Base-by-base conservation (phyloP, 2,888 invertebrate species). In the Sycophila texana region DNA sequence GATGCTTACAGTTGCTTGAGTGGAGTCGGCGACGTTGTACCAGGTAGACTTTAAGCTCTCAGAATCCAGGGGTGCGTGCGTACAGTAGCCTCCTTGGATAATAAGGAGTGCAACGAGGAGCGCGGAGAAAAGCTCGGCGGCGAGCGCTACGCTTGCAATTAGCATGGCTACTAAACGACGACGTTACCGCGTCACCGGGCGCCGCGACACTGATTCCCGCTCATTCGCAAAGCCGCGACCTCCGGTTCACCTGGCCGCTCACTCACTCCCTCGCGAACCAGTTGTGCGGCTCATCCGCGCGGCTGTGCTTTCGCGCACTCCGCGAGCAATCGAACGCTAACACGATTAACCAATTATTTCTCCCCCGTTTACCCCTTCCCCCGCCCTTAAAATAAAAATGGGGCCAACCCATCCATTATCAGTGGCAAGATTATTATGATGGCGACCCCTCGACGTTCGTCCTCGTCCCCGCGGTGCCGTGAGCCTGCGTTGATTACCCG, bases 101-200 rank as follows among this genome's bases (percentile, higher is more conserved):
- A 39, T 39, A 1, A 39, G 10, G 10, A 39, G 39, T 10, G 39
- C 39, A 7, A 7, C 39, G 7, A 39, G 10, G 10, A 39, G 10
- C 39, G 39, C 10, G 7, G 18, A 12, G 3, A 12, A 58, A 4
- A 67, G 47, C 67, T 55, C 26, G n/a, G 20, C 16, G 39, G 20
- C 3, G 7, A 26, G 39, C 65, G 22, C 3, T 4, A 49, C 39
- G 39, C 4, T 49, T 14, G 10, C 14, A 39, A 58, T 70, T 57
- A 47, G 30, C 70, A 70, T 70, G 70, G 30, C 57, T 22, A n/a
- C n/a, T n/a, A n/a, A n/a, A 16, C 12, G 39, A 63, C 55, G 58
- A 66, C n/a, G 71, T 71, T 57, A 13, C 18, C 77, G 55, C 77
- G n/a, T 66, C 65, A 71, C 65, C 57, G 77, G 18, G 18, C 71